Evolutionary conservation across 2,888 invertebrate genomes (phyloP).

Genomic region (Hylaea fasciaria): DNA sequence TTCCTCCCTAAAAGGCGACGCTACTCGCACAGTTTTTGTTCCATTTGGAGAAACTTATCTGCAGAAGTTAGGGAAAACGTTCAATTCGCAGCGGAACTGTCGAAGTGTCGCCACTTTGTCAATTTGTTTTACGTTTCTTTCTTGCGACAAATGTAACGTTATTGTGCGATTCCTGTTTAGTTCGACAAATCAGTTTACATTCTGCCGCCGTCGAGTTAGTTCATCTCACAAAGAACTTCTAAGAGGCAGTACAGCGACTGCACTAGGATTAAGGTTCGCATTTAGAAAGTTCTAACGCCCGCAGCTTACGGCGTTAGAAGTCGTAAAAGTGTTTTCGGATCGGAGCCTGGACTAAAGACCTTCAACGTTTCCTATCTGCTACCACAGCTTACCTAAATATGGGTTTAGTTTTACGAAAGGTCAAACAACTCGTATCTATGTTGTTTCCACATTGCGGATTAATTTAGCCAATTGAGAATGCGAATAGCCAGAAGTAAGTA

Average conservation of each 20-base stretch:
- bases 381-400: too few relatives aligned
- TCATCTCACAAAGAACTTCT: neutral
- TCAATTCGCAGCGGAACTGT: conserved; percentile 13
- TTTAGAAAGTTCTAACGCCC: too few relatives aligned
- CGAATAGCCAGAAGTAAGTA: too few relatives aligned
- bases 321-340: too few relatives aligned
- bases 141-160: conserved; percentile 7
- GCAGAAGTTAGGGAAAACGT: conserved; percentile 12
- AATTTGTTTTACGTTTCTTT: conserved; percentile 10
- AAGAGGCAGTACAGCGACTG: neutral
- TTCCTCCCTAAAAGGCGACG: neutral
- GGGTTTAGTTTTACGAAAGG: too few relatives aligned
- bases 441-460: too few relatives aligned
- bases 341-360: too few relatives aligned
- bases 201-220: neutral
- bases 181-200: neutral
- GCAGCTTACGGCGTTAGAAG: too few relatives aligned
- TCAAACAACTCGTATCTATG: too few relatives aligned
- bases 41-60: conserved; percentile 3
- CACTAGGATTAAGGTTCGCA: too few relatives aligned
- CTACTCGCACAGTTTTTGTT: neutral
- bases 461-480: too few relatives aligned
- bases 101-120: conserved; percentile 17
- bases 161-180: neutral
- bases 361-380: too few relatives aligned